Conservation (phyloP, 2,797 vertebrate genomes). For the Octomys mimax region DNA sequence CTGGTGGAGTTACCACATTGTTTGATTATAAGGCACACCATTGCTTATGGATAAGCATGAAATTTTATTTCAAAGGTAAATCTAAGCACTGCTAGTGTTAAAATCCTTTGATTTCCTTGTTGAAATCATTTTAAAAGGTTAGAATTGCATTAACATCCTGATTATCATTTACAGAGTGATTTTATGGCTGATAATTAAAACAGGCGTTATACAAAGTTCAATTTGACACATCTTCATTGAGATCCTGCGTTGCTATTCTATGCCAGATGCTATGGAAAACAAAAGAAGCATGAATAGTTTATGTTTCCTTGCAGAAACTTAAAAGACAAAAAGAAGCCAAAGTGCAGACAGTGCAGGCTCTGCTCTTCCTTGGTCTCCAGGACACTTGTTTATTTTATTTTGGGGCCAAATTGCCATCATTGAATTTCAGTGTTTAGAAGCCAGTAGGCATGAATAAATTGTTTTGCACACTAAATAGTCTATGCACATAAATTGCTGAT, state of each 20-base stretch:
- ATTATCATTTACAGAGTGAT: background rate
- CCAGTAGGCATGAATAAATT: background rate
- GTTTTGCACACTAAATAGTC: background rate
- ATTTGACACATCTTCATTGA: background rate
- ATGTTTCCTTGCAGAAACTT: background rate
- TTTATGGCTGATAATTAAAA: conserved; percentile 35
- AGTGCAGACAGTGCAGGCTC: background rate
- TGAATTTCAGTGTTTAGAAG: background rate
- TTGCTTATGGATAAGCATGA: background rate
- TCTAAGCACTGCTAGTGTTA: background rate
- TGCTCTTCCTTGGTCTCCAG: background rate
- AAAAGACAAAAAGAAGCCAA: background rate
- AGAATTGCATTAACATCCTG: background rate
- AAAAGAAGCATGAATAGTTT: background rate
- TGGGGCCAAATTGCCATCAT: background rate
- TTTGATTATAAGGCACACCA: background rate
- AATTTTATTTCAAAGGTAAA: conserved; percentile 52
- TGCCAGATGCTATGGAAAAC: background rate
- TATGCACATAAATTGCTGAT: background rate
- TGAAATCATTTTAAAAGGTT: background rate
- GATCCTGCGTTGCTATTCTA: background rate
- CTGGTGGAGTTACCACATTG: background rate
- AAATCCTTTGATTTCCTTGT: background rate
- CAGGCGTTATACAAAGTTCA: background rate
- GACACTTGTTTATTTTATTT: background rate